A percentile compares a stretch with the other conserved stretches of the same genome.
phyloP scores from a whole-genome alignment of 2,797 vertebrate species.

The Anguilla anguilla region DNA sequence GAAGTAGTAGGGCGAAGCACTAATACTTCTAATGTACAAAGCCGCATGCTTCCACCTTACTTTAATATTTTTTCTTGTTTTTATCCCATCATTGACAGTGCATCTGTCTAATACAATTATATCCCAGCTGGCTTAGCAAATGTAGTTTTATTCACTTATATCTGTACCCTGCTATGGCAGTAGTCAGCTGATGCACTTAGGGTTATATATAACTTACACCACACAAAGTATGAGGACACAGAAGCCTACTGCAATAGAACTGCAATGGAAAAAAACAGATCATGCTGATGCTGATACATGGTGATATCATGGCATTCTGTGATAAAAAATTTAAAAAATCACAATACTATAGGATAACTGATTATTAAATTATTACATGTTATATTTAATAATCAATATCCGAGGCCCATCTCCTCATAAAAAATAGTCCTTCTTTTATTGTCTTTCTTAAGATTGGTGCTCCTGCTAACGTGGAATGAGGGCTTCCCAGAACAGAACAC shows the following conservation, averaged over 20 bases:
- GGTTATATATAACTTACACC: not conserved
- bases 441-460: not conserved
- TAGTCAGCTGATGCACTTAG: not conserved
- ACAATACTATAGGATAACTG: not conserved
- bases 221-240: not conserved
- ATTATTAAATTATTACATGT: not conserved
- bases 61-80: not conserved
- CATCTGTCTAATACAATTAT: constrained; percentile 13
- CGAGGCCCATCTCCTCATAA: not conserved
- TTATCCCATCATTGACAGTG: not conserved
- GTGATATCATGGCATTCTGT: not conserved
- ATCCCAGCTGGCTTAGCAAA: not conserved
- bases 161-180: not conserved
- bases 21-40: not conserved
- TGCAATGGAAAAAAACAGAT: not conserved
- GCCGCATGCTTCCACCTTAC: constrained; percentile 15
- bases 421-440: not conserved
- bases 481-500: not conserved
- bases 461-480: not conserved
- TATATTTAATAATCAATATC: not conserved
- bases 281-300: not conserved
- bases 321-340: not conserved
- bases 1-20: not conserved
- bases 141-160: constrained; percentile 15
- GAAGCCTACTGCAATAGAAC: not conserved